Evolutionary conservation across 2,888 invertebrate genomes (phyloP).

Genomic region (Yponomeuta plumbellus): DNA sequence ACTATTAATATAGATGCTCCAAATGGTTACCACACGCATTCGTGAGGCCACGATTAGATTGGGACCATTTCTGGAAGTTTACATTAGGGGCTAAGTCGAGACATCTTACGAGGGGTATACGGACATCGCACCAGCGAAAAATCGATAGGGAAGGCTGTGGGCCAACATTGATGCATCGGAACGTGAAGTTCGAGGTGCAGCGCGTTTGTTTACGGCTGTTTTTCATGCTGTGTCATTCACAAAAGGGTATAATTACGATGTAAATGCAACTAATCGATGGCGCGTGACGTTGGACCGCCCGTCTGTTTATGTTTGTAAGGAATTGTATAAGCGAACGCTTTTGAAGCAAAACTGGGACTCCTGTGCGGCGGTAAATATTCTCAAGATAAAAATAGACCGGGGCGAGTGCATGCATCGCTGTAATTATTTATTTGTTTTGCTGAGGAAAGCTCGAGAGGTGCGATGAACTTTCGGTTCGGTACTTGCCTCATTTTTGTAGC

Average conservation of each 20-base stretch:
- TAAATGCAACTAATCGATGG: slow-evolving; percentile 63
- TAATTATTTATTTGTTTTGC: slow-evolving; percentile 73
- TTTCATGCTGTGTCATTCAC: slow-evolving; percentile 59
- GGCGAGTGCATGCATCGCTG: slow-evolving; percentile 44
- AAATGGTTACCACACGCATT: background rate
- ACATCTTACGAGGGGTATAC: slow-evolving; percentile 5
- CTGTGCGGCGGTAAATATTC: slow-evolving; percentile 47
- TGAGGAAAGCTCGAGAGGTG: slow-evolving; percentile 56
- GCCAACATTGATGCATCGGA: slow-evolving; percentile 22
- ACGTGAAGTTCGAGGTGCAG: slow-evolving; percentile 19
- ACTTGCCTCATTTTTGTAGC: slow-evolving; percentile 71
- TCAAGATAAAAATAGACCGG: slow-evolving; percentile 54
- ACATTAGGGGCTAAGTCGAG: background rate
- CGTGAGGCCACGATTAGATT: background rate
- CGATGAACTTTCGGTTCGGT: slow-evolving; percentile 53
- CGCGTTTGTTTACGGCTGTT: slow-evolving; percentile 34
- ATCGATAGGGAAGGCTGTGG: slow-evolving; percentile 35
- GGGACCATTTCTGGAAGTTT: background rate
- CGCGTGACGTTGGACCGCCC: slow-evolving; percentile 43
- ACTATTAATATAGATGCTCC: background rate
- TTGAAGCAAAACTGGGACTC: slow-evolving; percentile 37
- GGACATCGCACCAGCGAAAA: slow-evolving; percentile 29
- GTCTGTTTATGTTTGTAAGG: slow-evolving; percentile 58
- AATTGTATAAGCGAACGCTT: slow-evolving; percentile 39
- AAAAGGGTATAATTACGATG: slow-evolving; percentile 53